A percentile compares a stretch with the other conserved stretches of the same genome.
Conservation (phyloP, 2,113 vertebrate species). For the Bufo bufo region DNA sequence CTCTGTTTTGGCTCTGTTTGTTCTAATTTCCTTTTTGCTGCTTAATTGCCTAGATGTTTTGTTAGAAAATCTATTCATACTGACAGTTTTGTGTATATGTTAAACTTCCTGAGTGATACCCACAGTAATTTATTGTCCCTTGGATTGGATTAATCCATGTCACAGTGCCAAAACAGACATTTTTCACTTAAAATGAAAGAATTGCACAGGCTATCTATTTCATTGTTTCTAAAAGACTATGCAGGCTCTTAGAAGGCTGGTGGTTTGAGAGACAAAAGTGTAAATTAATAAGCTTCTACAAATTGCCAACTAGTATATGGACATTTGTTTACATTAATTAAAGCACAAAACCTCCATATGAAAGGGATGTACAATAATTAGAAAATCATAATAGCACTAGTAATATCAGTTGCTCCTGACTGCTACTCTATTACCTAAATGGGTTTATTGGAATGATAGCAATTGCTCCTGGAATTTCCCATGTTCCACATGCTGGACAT, state of each 20-base stretch:
- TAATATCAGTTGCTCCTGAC: neutral
- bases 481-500: too few species aligned
- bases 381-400: neutral
- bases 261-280: neutral
- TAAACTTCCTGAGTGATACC: slow-evolving; percentile 65
- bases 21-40: slow-evolving; percentile 62
- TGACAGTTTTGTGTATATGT: slow-evolving; percentile 64
- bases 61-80: slow-evolving; percentile 68
- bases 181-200: slow-evolving; percentile 57
- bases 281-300: neutral
- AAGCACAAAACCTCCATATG: neutral
- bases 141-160: slow-evolving; percentile 64
- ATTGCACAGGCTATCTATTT: slow-evolving; percentile 7
- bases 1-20: slow-evolving; percentile 70
- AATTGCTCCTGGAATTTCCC: too few species aligned
- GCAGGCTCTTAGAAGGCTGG: neutral
- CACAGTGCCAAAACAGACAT: slow-evolving; percentile 63
- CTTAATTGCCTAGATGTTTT: slow-evolving; percentile 66
- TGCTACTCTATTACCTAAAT: neutral
- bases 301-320: neutral
- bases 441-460: neutral
- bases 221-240: neutral
- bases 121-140: slow-evolving; percentile 65
- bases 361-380: neutral
- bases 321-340: neutral